A percentile compares a stretch with the other conserved stretches of the same genome.
These are phyloP conservation scores for Stenichneumon culpator DNA, from an alignment of 2,888 invertebrate species.

Conservation along the genomic window DNA sequence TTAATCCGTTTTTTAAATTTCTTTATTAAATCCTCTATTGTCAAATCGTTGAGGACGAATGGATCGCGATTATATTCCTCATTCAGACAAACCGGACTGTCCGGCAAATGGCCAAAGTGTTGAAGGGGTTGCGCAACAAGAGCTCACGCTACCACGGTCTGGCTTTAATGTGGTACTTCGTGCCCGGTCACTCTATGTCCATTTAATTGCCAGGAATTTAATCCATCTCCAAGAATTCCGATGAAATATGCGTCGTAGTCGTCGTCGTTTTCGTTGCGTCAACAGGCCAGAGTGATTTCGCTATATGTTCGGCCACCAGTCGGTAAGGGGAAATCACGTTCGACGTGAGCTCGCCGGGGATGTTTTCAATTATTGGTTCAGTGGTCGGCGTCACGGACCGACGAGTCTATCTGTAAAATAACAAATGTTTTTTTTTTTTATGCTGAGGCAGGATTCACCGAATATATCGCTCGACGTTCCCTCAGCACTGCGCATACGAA, in stretches of 20 bases:
- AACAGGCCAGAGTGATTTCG: slow-evolving; percentile 36
- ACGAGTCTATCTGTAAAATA: slow-evolving; percentile 77
- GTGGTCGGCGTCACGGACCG: slow-evolving; percentile 61
- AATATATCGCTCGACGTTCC: slow-evolving; percentile 17
- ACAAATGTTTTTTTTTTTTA: slow-evolving; percentile 62
- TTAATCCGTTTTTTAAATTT: not conserved
- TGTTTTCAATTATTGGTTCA: slow-evolving; percentile 75
- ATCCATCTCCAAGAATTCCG: slow-evolving; percentile 52
- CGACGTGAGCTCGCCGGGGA: slow-evolving; percentile 54
- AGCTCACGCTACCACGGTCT: slow-evolving; percentile 14
- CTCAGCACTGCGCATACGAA: slow-evolving; percentile 36
- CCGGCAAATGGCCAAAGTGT: slow-evolving; percentile 3
- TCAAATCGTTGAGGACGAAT: slow-evolving; percentile 40
- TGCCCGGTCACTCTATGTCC: slow-evolving; percentile 46
- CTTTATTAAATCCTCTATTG: slow-evolving; percentile 26
- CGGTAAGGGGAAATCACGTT: slow-evolving; percentile 37
- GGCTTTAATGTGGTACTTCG: slow-evolving; percentile 24
- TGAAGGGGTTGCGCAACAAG: not conserved
- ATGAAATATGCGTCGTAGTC: slow-evolving; percentile 38
- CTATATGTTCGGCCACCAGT: slow-evolving; percentile 25
- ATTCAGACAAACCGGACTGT: slow-evolving; percentile 8
- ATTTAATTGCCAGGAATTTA: slow-evolving; percentile 48
- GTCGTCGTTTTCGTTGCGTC: slow-evolving; percentile 48
- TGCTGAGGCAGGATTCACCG: slow-evolving; percentile 33
- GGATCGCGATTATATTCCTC: slow-evolving; percentile 18